Conservation (phyloP, 1,140 invertebrate genomes). For the Proales similis region DNA sequence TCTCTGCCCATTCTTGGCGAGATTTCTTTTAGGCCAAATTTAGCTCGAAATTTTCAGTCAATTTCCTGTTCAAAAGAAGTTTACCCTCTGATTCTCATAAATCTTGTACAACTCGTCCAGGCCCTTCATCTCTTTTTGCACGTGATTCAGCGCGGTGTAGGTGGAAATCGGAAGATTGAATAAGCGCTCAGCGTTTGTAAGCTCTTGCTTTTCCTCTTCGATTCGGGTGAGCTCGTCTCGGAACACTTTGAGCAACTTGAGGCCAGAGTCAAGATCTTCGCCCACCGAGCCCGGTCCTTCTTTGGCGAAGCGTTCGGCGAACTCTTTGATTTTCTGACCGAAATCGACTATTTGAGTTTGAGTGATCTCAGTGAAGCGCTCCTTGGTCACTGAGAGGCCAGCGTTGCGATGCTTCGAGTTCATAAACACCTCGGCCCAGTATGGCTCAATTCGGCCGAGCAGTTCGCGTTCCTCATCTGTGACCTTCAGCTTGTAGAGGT, state of each 20-base stretch:
- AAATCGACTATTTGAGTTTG: conserved; percentile 28
- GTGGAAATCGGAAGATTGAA: conserved; percentile 74
- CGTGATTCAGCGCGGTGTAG: conserved; percentile 66
- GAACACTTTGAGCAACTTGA: conserved; percentile 59
- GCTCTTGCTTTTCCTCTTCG: conserved; percentile 61
- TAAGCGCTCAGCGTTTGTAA: conserved; percentile 71
- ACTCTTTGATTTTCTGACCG: conserved; percentile 22
- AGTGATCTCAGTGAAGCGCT: conserved; percentile 63
- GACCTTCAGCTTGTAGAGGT: conserved; percentile 50
- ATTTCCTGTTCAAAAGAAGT: no score
- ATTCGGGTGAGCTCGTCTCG: conserved; percentile 61
- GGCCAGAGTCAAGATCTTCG: conserved; percentile 41
- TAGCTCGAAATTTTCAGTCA: no score
- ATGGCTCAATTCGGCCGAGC: conserved; percentile 43
- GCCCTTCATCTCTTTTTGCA: conserved; percentile 65
- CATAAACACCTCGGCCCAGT: conserved; percentile 50
- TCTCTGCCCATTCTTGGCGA: conserved; percentile 71
- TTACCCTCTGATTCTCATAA: conserved; percentile 70
- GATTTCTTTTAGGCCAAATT: no score
- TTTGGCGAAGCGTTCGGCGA: conserved; percentile 17
- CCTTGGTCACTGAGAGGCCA: conserved; percentile 53
- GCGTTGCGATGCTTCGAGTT: conserved; percentile 53
- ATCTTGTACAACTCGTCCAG: conserved; percentile 68
- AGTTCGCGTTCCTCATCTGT: conserved; percentile 51
- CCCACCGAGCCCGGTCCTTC: conserved; percentile 15